These are phyloP conservation scores for Tokudaia tokunoshimensis DNA, from an alignment of 2,797 vertebrate species.

Conservation along the genomic window DNA sequence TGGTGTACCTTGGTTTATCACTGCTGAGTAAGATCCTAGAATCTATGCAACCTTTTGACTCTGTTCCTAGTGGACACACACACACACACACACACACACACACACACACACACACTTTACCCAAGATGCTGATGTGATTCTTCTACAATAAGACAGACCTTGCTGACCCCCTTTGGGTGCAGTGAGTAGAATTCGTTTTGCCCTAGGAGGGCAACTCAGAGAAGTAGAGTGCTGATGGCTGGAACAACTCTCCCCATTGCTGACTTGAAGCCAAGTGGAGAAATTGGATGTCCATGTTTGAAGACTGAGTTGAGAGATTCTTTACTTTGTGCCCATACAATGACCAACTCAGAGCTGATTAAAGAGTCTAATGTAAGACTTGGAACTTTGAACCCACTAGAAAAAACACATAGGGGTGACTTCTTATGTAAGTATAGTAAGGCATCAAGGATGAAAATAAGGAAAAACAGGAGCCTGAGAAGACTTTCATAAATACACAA, in stretches of 20 bases:
- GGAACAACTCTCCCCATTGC: rapidly evolving
- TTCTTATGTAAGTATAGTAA: not conserved
- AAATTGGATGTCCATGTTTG: not conserved
- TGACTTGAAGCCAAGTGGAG: not conserved
- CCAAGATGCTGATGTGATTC: not conserved
- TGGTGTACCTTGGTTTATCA: not conserved
- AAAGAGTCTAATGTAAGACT: not conserved
- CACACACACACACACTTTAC: not conserved
- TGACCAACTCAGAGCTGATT: not conserved
- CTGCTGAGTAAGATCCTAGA: rapidly evolving
- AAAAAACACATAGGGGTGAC: not conserved
- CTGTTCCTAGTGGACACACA: not conserved
- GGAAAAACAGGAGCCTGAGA: not conserved
- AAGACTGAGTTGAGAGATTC: not conserved
- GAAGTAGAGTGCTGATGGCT: not conserved
- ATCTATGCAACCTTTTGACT: not conserved
- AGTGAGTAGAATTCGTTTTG: rapidly evolving
- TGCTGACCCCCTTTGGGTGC: not conserved
- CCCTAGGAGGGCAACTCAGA: no score
- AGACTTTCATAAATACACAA: not conserved
- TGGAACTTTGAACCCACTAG: not conserved
- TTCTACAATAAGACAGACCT: not conserved
- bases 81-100: not conserved
- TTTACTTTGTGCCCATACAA: not conserved
- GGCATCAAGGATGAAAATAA: not conserved